Evolutionary conservation across 2,797 vertebrate species (phyloP).

Genomic region (Calcarius lapponicus): DNA sequence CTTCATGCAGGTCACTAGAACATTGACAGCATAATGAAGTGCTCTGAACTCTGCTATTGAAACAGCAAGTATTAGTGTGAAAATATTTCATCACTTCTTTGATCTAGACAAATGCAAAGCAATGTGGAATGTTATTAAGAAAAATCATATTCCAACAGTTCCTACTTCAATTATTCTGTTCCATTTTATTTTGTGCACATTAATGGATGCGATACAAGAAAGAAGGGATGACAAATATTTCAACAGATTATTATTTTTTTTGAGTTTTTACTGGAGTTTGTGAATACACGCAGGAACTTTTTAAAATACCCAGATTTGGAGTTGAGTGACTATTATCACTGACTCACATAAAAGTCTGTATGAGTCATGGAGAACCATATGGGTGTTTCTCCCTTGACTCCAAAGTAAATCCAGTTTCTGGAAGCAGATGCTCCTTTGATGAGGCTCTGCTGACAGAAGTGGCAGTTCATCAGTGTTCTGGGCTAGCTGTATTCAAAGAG

Average conservation of each 20-base stretch:
- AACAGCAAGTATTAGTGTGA: neutral
- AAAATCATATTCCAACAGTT: neutral
- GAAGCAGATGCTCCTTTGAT: slow-evolving; percentile 1
- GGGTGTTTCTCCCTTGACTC: neutral
- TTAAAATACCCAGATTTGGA: neutral
- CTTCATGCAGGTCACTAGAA: neutral
- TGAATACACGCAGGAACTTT: neutral
- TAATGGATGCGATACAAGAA: neutral
- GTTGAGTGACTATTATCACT: neutral
- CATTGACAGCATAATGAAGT: neutral
- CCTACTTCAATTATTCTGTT: neutral
- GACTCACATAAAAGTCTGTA: neutral
- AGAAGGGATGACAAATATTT: neutral
- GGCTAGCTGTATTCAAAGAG: neutral
- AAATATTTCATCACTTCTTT: neutral
- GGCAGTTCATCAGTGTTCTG: neutral
- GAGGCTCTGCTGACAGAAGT: neutral
- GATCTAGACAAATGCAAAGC: neutral
- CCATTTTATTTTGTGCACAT: neutral
- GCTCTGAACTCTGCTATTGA: neutral
- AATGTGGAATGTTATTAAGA: neutral
- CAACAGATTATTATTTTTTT: neutral
- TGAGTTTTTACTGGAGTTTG: neutral
- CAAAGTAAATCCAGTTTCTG: neutral
- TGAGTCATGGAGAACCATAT: neutral